Base-by-base conservation (phyloP, 2,888 invertebrate species). In the Clostera curtula region DNA sequence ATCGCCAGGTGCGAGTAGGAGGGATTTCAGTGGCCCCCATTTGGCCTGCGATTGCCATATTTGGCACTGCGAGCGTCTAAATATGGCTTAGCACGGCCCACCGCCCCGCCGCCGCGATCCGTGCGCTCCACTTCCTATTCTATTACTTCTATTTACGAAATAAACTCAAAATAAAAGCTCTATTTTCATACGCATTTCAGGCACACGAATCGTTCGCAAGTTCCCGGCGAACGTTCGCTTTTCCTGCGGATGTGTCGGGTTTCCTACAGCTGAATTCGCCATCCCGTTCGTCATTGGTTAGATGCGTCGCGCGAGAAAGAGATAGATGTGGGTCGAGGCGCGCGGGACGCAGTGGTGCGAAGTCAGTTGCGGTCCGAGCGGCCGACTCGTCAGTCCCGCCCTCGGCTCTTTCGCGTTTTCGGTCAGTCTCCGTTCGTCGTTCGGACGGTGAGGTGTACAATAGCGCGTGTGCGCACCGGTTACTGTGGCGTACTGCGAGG, bases 1-100 rank as follows among this genome's bases (percentile, higher is more conserved):
- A 82, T 76, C 72, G 72, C 70, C 77, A 76, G 75, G 66, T 75
- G 77, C 73, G 66, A 72, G 80, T 73, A 88, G 89, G 90, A 90
- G 90, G 90, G 90, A 90, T 90, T 88, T 88, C 87, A 86, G 88
- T 87, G 89, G 87, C 85, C 91, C 90, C 88, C 90, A 89, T 90
- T 89, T 88, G 91, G 89, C 86, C 87, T 88, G 87, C 87, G 88
- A 65, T 87, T 87, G 85, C 92, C 91, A 88, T 91, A 91, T 91
- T 91, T 88, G 91, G 91, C 85, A 89, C 85, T 88, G 88, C 85
- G 85, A 86, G 87, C 85, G 88, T 89, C 91, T 91, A 91, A 91
- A 91, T 91, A 91, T 89, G 91, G 91, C 87, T 86, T 87, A 88
- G 89, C 88, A 84, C 87, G 75, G 86, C 86, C 87, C 89, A 86